Evolutionary conservation across 2,113 vertebrate genomes (phyloP).

Genomic region (Pteruthius melanotis): DNA sequence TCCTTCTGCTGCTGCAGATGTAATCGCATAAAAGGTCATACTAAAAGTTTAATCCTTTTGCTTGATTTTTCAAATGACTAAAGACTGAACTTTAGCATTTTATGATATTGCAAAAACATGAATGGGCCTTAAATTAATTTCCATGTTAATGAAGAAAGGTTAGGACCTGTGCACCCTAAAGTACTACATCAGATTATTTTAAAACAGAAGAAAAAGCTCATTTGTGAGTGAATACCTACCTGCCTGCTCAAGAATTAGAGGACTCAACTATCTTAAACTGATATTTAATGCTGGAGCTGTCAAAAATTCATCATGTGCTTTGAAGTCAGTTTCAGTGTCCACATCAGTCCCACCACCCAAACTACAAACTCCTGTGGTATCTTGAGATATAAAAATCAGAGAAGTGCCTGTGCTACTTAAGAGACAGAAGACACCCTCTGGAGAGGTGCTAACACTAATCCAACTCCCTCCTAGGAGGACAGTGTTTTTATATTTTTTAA

Average conservation of each 20-base stretch:
- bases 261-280: neutral
- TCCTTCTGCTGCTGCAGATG: neutral
- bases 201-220: neutral
- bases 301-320: neutral
- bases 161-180: neutral
- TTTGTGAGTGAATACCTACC: neutral
- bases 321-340: neutral
- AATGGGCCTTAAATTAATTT: neutral
- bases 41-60: neutral
- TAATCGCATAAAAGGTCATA: neutral
- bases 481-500: neutral
- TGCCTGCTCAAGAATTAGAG: neutral
- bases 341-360: neutral
- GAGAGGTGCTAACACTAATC: neutral
- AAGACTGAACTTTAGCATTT: neutral
- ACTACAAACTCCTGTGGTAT: neutral
- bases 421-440: neutral
- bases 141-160: neutral
- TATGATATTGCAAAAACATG: neutral
- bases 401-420: neutral
- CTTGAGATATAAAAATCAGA: neutral
- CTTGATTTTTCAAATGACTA: neutral
- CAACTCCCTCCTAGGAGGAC: neutral
- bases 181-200: neutral
- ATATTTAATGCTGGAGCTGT: neutral